Evolutionary conservation across 2,113 vertebrate species (phyloP).

Genomic region (Cariama cristata): DNA sequence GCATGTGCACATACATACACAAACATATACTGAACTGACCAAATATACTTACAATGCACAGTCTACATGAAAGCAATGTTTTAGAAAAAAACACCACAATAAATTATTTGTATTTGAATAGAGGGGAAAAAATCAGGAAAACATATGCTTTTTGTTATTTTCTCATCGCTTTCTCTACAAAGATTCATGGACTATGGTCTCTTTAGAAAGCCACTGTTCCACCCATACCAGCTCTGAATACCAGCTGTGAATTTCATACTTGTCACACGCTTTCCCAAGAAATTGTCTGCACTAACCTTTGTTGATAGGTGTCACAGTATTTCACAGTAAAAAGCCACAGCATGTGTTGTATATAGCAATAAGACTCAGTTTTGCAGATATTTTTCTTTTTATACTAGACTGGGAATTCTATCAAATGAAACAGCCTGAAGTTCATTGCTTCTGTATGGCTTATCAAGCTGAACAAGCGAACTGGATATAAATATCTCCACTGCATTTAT

Average conservation of each 20-base stretch:
- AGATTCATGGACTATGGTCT: background rate
- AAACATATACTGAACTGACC: background rate
- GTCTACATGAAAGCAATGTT: background rate
- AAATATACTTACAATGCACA: background rate
- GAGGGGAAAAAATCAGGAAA: background rate
- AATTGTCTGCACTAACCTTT: constrained; percentile 47
- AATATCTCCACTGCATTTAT: background rate
- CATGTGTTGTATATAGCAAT: constrained; percentile 10
- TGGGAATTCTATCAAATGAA: constrained; percentile 24
- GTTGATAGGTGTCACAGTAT: constrained; percentile 54
- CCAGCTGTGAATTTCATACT: background rate
- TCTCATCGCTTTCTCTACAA: constrained; percentile 4
- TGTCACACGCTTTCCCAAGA: background rate
- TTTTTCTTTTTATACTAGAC: constrained; percentile 11
- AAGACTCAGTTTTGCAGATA: background rate
- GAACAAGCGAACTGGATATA: constrained; percentile 18
- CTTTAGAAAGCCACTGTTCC: background rate
- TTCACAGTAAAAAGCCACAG: constrained; percentile 25
- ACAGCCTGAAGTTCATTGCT: background rate
- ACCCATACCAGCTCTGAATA: background rate
- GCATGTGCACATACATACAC: background rate
- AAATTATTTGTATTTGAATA: background rate
- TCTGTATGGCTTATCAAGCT: background rate
- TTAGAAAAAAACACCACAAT: background rate
- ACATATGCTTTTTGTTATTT: background rate